Percentiles rank a stretch among this genome's conserved stretches.
phyloP scores from a whole-genome alignment of 2,888 invertebrate genomes.

The Lithosia quadra region DNA sequence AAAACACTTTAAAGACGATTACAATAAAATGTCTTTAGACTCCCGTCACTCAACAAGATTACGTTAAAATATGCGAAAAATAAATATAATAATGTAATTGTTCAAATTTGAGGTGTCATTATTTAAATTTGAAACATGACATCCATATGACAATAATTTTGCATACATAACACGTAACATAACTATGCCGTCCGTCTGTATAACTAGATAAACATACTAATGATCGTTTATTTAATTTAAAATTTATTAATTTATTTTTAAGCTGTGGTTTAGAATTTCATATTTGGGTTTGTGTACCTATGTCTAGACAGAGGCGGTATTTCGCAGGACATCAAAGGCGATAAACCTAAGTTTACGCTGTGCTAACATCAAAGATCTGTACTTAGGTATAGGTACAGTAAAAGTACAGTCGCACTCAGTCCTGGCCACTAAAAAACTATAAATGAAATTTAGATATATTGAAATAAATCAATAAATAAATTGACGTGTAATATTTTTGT shows the following conservation, averaged over 20 bases:
- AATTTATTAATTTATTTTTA: conserved; percentile 1
- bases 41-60: not conserved
- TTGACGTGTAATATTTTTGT: no score
- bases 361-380: not conserved
- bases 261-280: not conserved
- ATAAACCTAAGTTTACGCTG: not conserved
- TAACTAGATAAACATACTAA: not conserved
- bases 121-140: not conserved
- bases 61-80: not conserved
- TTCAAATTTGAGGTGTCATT: not conserved
- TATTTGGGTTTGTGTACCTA: not conserved
- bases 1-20: not conserved
- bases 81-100: not conserved
- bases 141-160: not conserved
- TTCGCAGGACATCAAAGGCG: not conserved
- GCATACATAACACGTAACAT: conserved; percentile 10
- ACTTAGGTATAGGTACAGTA: not conserved
- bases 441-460: no score
- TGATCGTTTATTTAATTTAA: conserved; percentile 1
- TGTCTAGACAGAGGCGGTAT: not conserved
- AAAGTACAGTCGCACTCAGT: no score
- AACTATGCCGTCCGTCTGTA: not conserved
- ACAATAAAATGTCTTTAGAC: not conserved
- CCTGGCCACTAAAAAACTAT: no score
- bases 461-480: no score